Percentiles rank a stretch among this genome's conserved stretches.
Conservation (phyloP, 2,888 invertebrate species). For the Diarsia rubi region DNA sequence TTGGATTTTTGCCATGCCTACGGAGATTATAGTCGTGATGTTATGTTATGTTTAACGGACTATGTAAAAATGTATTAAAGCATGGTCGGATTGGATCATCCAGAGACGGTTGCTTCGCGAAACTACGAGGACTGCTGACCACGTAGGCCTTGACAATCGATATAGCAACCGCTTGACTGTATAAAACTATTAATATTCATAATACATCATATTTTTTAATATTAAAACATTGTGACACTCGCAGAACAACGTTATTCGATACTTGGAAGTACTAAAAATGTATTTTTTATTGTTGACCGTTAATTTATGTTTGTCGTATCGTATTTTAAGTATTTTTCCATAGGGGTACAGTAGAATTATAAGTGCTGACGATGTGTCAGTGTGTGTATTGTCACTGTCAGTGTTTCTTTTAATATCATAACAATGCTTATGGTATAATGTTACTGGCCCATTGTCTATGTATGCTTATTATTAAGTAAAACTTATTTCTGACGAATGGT, state of each 20-base stretch:
- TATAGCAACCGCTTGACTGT: slow-evolving; percentile 10
- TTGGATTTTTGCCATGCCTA: too few species aligned
- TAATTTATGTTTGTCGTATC: slow-evolving; percentile 52
- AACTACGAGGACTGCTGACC: slow-evolving; percentile 10
- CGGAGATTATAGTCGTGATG: too few species aligned
- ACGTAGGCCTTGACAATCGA: slow-evolving; percentile 28
- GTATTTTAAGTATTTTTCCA: slow-evolving; percentile 39
- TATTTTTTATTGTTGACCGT: slow-evolving; percentile 54
- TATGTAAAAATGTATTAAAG: not conserved
- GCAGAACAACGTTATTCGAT: slow-evolving; percentile 51
- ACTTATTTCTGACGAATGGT: not conserved
- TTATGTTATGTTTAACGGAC: too few species aligned
- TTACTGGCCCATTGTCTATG: slow-evolving; percentile 28
- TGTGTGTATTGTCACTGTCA: too few species aligned
- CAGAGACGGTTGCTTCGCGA: not conserved
- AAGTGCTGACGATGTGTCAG: slow-evolving; percentile 23
- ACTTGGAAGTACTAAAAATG: slow-evolving; percentile 57
- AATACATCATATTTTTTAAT: slow-evolving; percentile 62
- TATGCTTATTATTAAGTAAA: slow-evolving; percentile 4
- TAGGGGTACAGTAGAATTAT: slow-evolving; percentile 40
- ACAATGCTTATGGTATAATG: slow-evolving; percentile 25
- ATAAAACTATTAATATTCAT: slow-evolving; percentile 51
- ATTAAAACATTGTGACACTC: slow-evolving; percentile 46
- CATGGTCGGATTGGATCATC: not conserved
- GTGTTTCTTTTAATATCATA: slow-evolving; percentile 15